Base-by-base conservation (phyloP, 2,888 invertebrate species). In the Adelphocoris suturalis region DNA sequence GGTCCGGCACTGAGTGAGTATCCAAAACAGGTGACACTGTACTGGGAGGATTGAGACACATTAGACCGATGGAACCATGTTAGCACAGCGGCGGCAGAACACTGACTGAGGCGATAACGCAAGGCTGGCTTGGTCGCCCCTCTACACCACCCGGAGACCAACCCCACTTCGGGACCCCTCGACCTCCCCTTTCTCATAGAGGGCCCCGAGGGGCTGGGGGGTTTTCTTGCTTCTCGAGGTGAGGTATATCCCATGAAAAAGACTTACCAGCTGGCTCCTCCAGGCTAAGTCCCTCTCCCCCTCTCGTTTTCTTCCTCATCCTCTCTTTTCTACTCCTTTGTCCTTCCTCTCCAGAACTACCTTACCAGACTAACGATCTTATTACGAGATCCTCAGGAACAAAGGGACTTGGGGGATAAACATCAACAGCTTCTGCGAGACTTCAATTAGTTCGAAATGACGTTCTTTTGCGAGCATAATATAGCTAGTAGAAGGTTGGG, bases 21-120 rank as follows among this genome's bases (percentile, higher is more conserved):
- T 86, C 86, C 86, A 86, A 86, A 86, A 86, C 76, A 86, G 86
- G 86, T 86, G 86, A 75, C 86, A 68, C 86, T 47, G 46, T 86
- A 55, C 76, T 19, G 48, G 86, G 86, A 75, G 68, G 86, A 86
- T 46, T 86, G 86, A 86, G 86, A 86, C 86, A 86, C 86, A 86
- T 86, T 75, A 86, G 28, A 68, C 86, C 86, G 75, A 48, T n/a
- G 47, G 76, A 75, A 86, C 68, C 86, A 86, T 86, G 61, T 37
- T 86, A 75, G 68, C 86, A 86, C 86, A 75, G 75, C 86, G 86
- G 86, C 37, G 86, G 86, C 86, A 61, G 86, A 86, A 75, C 86
- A 86, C 86, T 86, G 86, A 86, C 86, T 86, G 76, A 55, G 61
- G 85, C 78, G 78, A 16, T 14, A 11, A 14, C 37, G 19, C 28